A percentile compares a stretch with the other conserved stretches of the same genome.
phyloP scores from a whole-genome alignment of 2,797 vertebrate genomes.

The Pipistrellus pygmaeus region DNA sequence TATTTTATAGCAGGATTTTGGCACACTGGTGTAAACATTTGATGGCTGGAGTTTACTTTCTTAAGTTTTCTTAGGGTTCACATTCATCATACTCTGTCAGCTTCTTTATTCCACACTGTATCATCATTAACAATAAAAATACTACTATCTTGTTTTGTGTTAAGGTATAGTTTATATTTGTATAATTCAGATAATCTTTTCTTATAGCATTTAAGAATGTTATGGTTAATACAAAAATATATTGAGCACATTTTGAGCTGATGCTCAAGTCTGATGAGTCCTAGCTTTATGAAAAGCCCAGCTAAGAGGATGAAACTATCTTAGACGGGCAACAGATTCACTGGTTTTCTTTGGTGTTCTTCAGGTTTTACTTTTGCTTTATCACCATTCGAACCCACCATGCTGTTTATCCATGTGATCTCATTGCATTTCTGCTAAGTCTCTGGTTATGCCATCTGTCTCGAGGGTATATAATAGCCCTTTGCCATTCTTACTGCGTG shows the following conservation, averaged over 20 bases:
- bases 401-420: background rate
- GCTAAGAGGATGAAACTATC: background rate
- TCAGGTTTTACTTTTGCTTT: background rate
- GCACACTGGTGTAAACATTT: background rate
- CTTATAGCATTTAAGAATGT: background rate
- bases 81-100: background rate
- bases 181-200: background rate
- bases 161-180: constrained; percentile 11
- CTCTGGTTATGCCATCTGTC: background rate
- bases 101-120: background rate
- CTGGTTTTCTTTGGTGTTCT: background rate
- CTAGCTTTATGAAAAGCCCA: background rate
- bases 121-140: background rate
- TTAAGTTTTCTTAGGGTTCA: background rate
- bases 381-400: background rate
- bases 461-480: background rate
- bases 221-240: background rate
- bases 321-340: background rate
- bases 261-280: background rate
- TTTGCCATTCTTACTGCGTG: background rate
- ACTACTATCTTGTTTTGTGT: background rate
- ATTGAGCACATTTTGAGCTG: background rate
- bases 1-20: background rate
- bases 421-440: background rate
- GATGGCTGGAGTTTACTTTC: background rate